phyloP scores from a whole-genome alignment of 2,888 invertebrate genomes.

The Allophyes oxyacanthae region DNA sequence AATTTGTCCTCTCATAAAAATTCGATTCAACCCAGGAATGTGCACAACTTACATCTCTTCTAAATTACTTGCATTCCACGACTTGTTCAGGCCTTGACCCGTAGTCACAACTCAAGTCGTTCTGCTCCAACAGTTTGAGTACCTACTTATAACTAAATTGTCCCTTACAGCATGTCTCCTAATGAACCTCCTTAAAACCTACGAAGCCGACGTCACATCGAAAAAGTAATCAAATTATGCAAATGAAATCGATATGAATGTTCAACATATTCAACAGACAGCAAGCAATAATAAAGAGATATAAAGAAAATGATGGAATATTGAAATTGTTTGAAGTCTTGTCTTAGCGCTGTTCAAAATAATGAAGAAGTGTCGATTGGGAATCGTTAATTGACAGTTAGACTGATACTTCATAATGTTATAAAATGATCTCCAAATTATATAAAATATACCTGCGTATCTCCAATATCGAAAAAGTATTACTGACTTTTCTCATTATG shows the following conservation, averaged over 20 bases:
- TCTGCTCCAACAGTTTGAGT: not conserved
- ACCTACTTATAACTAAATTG: too few species aligned
- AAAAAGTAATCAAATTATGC: slow-evolving; percentile 8
- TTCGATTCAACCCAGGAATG: not conserved
- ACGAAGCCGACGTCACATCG: slow-evolving; percentile 6
- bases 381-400: slow-evolving; percentile 31
- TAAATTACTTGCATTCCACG: not conserved
- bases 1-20: too few species aligned
- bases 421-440: slow-evolving; percentile 1
- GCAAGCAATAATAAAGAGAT: slow-evolving; percentile 15
- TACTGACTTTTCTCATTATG: not conserved
- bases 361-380: slow-evolving; percentile 10
- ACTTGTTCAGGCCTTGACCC: not conserved
- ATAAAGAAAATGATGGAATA: slow-evolving; percentile 33
- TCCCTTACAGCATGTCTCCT: too few species aligned
- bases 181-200: not conserved
- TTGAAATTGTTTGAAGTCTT: slow-evolving; percentile 28
- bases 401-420: slow-evolving; percentile 23
- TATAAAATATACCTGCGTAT: not conserved
- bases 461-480: too few species aligned
- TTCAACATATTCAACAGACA: slow-evolving; percentile 11
- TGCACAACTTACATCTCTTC: not conserved
- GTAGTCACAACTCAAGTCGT: not conserved
- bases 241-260: slow-evolving; percentile 16
- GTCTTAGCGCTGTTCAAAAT: slow-evolving; percentile 15